Evolutionary conservation across 2,797 vertebrate species (phyloP), one percentile per base, ranked within the genome.

Genomic region (Artibeus jamaicensis): DNA sequence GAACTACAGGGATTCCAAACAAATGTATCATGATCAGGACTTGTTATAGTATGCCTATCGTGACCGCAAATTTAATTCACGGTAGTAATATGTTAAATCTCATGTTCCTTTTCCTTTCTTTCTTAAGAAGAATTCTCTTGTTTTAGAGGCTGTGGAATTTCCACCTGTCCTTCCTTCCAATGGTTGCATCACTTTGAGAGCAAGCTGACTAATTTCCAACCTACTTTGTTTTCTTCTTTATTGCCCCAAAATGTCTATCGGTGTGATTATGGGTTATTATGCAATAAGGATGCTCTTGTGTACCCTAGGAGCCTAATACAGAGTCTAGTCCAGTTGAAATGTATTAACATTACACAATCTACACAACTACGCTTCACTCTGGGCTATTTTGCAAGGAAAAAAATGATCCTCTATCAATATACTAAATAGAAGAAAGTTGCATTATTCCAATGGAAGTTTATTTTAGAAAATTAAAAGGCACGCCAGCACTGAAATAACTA

Each of bases 21-120:
- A 62, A 19, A 96, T 82, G 21, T 44, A 50, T 62, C 18, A 9
- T 70, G 44, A 42, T 81, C 91, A 79, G 85, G 86, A 91, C 57
- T 92, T 92, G 53, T 84, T 90, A 94, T 1, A 74, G 46, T 46
- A 53, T 12, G 86, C 65, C 76, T 93, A 24, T 53, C 76, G 88
- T 67, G 81, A 94, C 70, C 77, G 77, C 89, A 76, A 87, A 93
- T 93, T 89, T 91, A 95, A 89, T 93, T 93, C 48, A 70, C 2
- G 9, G 62, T 89, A 77, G 76, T 90, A 88, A 29, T 70, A 79
- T 73, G 59, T 46, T 73, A 77, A 59, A 46, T 34, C 50, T 15
- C 59, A 39, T 79, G 81, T 91, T 91, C 88, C 68, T 83, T 55
- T 78, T 78, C 16, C 9, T 2, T 32, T 18, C 9, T 57, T 90